A percentile compares a stretch with the other conserved stretches of the same genome.
phyloP scores from a whole-genome alignment of 2,797 vertebrate genomes.

The Acanthopagrus latus region DNA sequence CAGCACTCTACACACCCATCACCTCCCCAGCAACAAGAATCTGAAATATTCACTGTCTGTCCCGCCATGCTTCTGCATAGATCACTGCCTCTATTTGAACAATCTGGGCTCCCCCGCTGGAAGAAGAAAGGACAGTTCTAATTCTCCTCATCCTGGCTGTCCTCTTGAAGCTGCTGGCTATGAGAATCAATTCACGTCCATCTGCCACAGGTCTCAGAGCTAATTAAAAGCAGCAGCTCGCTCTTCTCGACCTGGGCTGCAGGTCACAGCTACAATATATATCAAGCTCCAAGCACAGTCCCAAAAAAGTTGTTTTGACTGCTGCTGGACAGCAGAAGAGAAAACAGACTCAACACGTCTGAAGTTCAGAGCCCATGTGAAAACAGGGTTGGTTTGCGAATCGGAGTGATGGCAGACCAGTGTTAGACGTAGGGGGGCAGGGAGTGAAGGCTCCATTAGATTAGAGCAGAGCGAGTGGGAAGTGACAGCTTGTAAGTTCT shows the following conservation, averaged over 20 bases:
- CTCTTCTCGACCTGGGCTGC: constrained; percentile 52
- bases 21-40: constrained; percentile 50
- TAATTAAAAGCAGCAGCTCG: constrained; percentile 74
- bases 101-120: constrained; percentile 49
- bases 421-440: constrained; percentile 38
- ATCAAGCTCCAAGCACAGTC: constrained; percentile 35
- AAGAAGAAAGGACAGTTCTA: constrained; percentile 52
- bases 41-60: constrained; percentile 56
- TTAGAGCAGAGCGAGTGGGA: constrained; percentile 59
- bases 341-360: constrained; percentile 34
- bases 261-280: constrained; percentile 65
- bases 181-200: constrained; percentile 72
- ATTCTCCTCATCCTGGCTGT: constrained; percentile 62
- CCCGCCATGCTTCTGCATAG: constrained; percentile 63
- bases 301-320: constrained; percentile 40
- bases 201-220: constrained; percentile 72
- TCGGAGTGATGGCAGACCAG: constrained; percentile 46
- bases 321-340: constrained; percentile 33
- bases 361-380: constrained; percentile 34
- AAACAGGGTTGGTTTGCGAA: constrained; percentile 29
- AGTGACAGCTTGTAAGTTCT: constrained; percentile 71
- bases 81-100: constrained; percentile 73
- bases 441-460: constrained; percentile 57
- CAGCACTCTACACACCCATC: constrained; percentile 13
- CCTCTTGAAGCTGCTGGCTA: constrained; percentile 65